Percentiles rank a stretch among this genome's conserved stretches.
Evolutionary conservation across 2,888 invertebrate species (phyloP).

Genomic region (Acrobasis repandana): DNA sequence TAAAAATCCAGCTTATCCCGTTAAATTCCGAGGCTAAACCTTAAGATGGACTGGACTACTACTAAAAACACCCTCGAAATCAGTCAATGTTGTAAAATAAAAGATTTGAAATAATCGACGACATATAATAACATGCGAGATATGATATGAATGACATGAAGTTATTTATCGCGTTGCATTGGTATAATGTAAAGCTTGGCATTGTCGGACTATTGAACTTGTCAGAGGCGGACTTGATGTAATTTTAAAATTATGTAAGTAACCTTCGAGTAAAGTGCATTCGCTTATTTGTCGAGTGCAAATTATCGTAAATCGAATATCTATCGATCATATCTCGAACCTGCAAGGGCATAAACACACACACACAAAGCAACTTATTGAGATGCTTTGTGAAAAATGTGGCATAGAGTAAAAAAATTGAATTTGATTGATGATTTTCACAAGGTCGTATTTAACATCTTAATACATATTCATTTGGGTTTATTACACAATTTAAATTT

Average conservation of each 20-base stretch:
- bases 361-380: conserved; percentile 4
- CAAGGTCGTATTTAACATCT: conserved; percentile 1
- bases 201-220: conserved; percentile 22
- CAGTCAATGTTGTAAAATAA: too few relatives aligned
- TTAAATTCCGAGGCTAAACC: too few relatives aligned
- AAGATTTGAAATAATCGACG: background rate
- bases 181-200: conserved; percentile 15
- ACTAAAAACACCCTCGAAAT: too few relatives aligned
- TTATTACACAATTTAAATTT: background rate
- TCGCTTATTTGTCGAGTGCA: conserved; percentile 19
- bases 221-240: conserved; percentile 25
- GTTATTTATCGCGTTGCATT: conserved; percentile 10
- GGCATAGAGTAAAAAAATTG: background rate
- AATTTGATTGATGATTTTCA: conserved; percentile 4
- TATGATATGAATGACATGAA: conserved; percentile 5
- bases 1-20: too few relatives aligned
- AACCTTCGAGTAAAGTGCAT: conserved; percentile 29
- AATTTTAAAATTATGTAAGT: conserved; percentile 31
- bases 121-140: background rate
- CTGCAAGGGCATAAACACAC: conserved; percentile 11
- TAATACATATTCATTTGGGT: background rate
- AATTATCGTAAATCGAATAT: conserved; percentile 21
- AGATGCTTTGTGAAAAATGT: conserved; percentile 6
- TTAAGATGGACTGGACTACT: too few relatives aligned
- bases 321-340: conserved; percentile 16